Evolutionary conservation across 2,888 invertebrate species (phyloP), one percentile per base, ranked within the genome.

Genomic region (Tuberolachnus salignus): DNA sequence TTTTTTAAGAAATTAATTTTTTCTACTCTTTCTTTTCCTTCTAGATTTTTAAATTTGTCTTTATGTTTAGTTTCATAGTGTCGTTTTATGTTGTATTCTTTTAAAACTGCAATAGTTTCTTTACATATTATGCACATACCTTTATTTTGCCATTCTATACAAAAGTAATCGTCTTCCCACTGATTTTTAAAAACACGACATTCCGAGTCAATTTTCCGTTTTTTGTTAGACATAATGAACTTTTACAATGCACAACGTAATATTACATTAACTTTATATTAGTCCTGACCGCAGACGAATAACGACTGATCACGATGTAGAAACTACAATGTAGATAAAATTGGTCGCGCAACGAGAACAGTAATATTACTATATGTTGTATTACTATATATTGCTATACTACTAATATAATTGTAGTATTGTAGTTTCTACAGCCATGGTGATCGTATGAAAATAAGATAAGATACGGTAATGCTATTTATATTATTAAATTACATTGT

Each of bases 21-120:
- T n/a, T n/a, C n/a, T n/a, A n/a, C n/a, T n/a, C n/a, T n/a, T n/a
- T n/a, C n/a, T n/a, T n/a, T n/a, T 64, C 44, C 64, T 64, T 8
- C 44, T 64, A 64, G 21, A 64, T 74, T 59, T 23, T 53, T 67
- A 23, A 61, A 80, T 69, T 80, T 73, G 34, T 23, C 67, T 61
- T 73, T 71, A 80, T 80, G 72, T 63, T 55, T 80, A 72, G 72
- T 80, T 80, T 57, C 53, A 61, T 80, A 72, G 42, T 80, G 71
- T 69, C 80, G 70, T 80, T 72, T 72, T 19, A 66, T n/a, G n/a
- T 80, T 80, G 9, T 80, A 80, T 61, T 80, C 64, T 73, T 80
- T 80, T 66, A 49, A 49, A 49, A 66, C 21, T 49, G 49, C 46
- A 16, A 66, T 46, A 46, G 21, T 64, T 64, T 64, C 44, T 46